Conservation (phyloP, 2,888 invertebrate genomes). For the Colostygia pectinataria region DNA sequence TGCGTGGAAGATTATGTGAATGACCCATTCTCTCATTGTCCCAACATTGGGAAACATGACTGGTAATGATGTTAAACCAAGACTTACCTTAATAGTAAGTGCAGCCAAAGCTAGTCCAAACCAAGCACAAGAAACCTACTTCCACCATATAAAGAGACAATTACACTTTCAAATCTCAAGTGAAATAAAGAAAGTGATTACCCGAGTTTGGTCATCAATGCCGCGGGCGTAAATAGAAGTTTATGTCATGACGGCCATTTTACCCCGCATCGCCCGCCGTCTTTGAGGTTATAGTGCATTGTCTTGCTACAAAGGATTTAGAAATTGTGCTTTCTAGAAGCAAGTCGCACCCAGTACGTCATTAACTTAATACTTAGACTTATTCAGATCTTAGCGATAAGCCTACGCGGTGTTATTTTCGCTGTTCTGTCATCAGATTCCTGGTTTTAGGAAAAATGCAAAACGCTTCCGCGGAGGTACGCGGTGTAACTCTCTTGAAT, state of each 20-base stretch:
- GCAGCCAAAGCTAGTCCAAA: slow-evolving; percentile 2
- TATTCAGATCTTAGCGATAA: no score
- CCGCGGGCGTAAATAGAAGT: slow-evolving; percentile 10
- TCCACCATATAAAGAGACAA: slow-evolving; percentile 9
- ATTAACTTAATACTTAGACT: not conserved
- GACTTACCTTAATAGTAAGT: not conserved
- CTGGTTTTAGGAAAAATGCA: no score
- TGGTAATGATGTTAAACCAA: no score
- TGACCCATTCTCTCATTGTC: no score
- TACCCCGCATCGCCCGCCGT: no score
- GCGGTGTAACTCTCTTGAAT: no score
- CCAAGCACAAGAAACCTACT: not conserved
- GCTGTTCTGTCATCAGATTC: no score
- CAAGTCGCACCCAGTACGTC: not conserved
- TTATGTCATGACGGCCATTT: slow-evolving; percentile 12
- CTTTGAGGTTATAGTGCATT: slow-evolving; percentile 29
- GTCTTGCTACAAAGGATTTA: slow-evolving; percentile 23
- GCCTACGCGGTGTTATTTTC: no score
- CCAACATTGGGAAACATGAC: no score
- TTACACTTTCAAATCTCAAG: slow-evolving; percentile 27
- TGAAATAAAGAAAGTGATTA: slow-evolving; percentile 34
- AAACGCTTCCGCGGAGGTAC: no score
- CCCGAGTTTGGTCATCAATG: slow-evolving; percentile 24
- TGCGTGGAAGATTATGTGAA: no score
- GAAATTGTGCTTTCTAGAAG: slow-evolving; percentile 22